phyloP scores from a whole-genome alignment of 2,888 invertebrate species.

The Neocrepidodera transversa region DNA sequence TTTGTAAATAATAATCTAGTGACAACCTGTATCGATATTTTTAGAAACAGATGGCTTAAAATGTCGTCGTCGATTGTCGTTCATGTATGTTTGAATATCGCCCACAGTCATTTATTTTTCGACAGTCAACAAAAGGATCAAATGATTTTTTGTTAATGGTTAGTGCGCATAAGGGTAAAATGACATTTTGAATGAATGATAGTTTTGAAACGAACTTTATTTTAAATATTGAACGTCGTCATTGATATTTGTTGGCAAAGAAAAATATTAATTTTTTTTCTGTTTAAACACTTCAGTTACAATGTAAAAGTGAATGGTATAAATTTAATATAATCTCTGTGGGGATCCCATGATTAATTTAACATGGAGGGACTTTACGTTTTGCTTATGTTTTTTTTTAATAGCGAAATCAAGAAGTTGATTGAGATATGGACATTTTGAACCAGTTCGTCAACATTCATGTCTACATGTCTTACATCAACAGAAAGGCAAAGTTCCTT shows the following conservation, averaged over 20 bases:
- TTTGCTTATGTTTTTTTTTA: slow-evolving; percentile 99
- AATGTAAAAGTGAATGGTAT: no score
- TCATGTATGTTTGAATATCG: slow-evolving; percentile 32
- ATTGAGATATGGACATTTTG: slow-evolving; percentile 96
- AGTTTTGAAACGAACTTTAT: slow-evolving; percentile 19
- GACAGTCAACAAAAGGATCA: slow-evolving; percentile 34
- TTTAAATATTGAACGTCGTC: no score
- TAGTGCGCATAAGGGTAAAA: slow-evolving; percentile 23
- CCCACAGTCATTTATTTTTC: slow-evolving; percentile 41
- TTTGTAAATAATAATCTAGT: no score
- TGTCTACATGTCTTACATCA: slow-evolving; percentile 96
- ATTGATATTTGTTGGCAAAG: no score
- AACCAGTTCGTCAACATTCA: slow-evolving; percentile 94
- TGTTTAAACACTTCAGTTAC: no score
- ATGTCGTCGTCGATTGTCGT: slow-evolving; percentile 22
- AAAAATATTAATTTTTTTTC: background rate
- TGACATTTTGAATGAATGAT: slow-evolving; percentile 11
- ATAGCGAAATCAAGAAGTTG: slow-evolving; percentile 97
- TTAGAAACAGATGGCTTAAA: slow-evolving; percentile 38
- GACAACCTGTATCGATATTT: slow-evolving; percentile 13
- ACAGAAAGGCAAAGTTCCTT: slow-evolving; percentile 96
- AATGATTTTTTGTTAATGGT: slow-evolving; percentile 34
- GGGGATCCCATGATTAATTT: slow-evolving; percentile 99
- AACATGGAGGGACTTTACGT: slow-evolving; percentile 96
- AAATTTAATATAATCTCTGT: slow-evolving; percentile 92